Evolutionary conservation across 2,888 invertebrate species (phyloP), one percentile per base, ranked within the genome.

Genomic region (Sycophila texana): DNA sequence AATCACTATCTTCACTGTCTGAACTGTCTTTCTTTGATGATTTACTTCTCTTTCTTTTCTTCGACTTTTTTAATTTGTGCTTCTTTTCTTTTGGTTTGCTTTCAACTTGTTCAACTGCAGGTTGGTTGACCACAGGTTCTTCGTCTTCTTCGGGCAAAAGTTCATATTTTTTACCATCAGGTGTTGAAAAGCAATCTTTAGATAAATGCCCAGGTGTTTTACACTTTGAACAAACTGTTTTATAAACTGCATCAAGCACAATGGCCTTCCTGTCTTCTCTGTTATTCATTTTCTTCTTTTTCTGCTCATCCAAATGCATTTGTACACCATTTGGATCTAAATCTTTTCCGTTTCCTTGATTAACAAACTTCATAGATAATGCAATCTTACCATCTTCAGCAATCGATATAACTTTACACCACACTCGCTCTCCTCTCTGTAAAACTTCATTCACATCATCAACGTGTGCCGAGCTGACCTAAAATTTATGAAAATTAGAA

Each of bases 311-410:
- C 81, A 84, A 86, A 83, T 90, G 87, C n/a, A 89, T 83, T 71
- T 90, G 88, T n/a, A 91, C 87, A 5, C 90, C 89, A 79, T 89
- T 91, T 0, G 91, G 91, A 84, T 91, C 91, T 58, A 91, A 84
- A 80, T 91, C 91, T 18, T 84, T 87, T 16, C 91, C 91, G 80
- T 85, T 89, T 18, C 91, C 91, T 84, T 91, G 91, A 84, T 91
- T 88, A 1, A 91, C 91, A 30, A 88, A 84, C 83, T 91, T 91
- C 91, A 91, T 91, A 0, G 91, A 91, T n/a, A 91, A 74, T 12
- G 88, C 89, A 74, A 91, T 87, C 84, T 91, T 91, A 47, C 90
- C 90, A 81, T 91, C 89, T 66, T 89, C 86, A 5, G 76, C 83
- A 1, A 89, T 81, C 0, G 87, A 85, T 80, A 91, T 91, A 53